Base-by-base conservation (phyloP, 2,888 invertebrate genomes). In the Aporophyla nigra region DNA sequence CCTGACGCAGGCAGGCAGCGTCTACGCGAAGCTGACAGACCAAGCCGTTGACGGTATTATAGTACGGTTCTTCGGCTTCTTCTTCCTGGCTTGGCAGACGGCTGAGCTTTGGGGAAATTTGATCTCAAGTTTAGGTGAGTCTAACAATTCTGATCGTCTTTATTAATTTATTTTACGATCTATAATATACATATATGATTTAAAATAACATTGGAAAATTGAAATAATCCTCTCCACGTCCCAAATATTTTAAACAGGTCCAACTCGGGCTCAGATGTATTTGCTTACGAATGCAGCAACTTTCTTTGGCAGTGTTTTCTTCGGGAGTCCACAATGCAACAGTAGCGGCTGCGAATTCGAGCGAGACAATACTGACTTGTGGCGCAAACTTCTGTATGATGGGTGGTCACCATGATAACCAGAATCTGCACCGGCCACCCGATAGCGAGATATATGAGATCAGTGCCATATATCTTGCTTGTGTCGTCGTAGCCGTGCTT, bases 41-140 rank as follows among this genome's bases (percentile, higher is more conserved):
- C 98, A 98, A 92, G 97, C 98, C 49, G 98, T 98, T 71, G 99
- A 99, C 93, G 99, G 99, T 33, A 99, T 99, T 88, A 99, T 99
- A 88, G 99, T 99, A 76, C 97, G 99, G 91, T 99, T 99, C 97
- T 99, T 99, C 95, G 99, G 99, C 63, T 98, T 99, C 97, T 99
- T 99, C 98, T 99, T 99, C 97, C 98, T 99, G 89, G 98, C 99
- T 86, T 99, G 99, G 98, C 99, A 99, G 95, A 98, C 99, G 24
- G 99, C 99, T 89, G 99, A 99, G 96, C 97, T 99, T 67, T 99
- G 99, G 98, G 99, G 99, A 92, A 99, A 99, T 95, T 97, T 99
- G 83, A 98, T 99, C 91, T 99, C 99, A n/a, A 99, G 99, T 86
- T 97, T 98, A 89, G 98, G 98, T 98, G 93, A 97, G 98, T 97